Percentiles rank a stretch among this genome's conserved stretches.
Evolutionary conservation across 92 coral and sea anemone genomes (phyloP).

Genomic region (Phymanthus crucifer): DNA sequence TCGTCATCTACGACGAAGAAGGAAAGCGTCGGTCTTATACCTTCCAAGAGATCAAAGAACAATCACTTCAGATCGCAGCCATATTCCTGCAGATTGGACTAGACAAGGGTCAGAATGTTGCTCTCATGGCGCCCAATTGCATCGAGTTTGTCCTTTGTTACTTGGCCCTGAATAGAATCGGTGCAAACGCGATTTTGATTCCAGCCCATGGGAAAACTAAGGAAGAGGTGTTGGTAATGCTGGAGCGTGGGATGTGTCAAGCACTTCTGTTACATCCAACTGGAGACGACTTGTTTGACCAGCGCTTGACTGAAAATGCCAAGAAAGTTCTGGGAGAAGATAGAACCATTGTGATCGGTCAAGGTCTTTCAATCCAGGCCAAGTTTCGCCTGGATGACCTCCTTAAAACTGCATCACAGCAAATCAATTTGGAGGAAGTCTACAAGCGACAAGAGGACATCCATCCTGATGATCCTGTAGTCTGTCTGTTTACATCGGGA

Average conservation of each 20-base stretch:
- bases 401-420: neutral
- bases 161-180: constrained; percentile 29
- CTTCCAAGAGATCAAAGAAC: constrained; percentile 14
- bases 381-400: neutral
- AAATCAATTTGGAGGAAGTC: neutral
- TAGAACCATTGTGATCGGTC: neutral
- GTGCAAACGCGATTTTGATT: constrained; percentile 3
- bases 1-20: constrained; percentile 10
- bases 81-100: constrained; percentile 23
- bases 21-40: constrained; percentile 25
- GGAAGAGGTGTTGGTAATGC: neutral
- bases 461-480: neutral
- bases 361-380: neutral
- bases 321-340: neutral
- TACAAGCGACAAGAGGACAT: neutral
- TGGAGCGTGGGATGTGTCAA: neutral
- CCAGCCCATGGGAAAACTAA: neutral
- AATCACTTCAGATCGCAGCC: constrained; percentile 32
- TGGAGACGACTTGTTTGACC: neutral
- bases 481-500: constrained; percentile 30
- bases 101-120: constrained; percentile 17
- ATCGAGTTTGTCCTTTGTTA: constrained; percentile 12
- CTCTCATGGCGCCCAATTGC: constrained; percentile 15
- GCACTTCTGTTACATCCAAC: neutral
- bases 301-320: neutral